Conservation (phyloP, 2,888 invertebrate species). For the Stictocephala bisonia region DNA sequence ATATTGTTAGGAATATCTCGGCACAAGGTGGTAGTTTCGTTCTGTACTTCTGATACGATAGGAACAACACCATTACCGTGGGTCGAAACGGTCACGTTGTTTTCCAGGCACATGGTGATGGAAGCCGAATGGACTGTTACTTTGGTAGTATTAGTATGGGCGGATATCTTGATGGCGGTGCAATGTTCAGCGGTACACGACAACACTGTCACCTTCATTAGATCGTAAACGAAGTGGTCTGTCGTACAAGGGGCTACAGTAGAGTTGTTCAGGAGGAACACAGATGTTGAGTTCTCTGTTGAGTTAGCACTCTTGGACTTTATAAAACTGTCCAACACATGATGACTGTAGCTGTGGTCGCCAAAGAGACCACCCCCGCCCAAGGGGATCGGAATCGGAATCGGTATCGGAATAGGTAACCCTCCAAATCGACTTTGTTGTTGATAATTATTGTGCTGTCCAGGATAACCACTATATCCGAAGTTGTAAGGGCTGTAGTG, state of each 20-base stretch:
- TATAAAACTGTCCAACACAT: not conserved
- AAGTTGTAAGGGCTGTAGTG: conserved; percentile 26
- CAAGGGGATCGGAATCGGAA: not conserved
- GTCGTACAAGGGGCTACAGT: conserved; percentile 30
- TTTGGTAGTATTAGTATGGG: not conserved
- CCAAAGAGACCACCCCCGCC: not conserved
- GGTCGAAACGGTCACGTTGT: not conserved
- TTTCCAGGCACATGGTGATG: conserved; percentile 7
- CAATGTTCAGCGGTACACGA: conserved; percentile 9
- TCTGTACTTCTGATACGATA: not conserved
- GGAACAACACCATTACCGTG: not conserved
- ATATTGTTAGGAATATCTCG: not conserved
- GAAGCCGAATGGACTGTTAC: not conserved
- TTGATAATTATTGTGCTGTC: not conserved
- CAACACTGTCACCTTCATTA: not conserved
- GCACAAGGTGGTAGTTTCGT: not conserved
- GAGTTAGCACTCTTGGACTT: not conserved
- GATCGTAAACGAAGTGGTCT: conserved; percentile 26
- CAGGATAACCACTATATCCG: conserved; percentile 4
- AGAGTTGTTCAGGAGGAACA: conserved; percentile 27
- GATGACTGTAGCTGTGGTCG: conserved; percentile 12
- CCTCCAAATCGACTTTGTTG: conserved; percentile 5
- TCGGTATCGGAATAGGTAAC: conserved; percentile 18
- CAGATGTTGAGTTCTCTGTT: not conserved
- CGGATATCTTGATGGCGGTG: conserved; percentile 18